Conservation (phyloP, 2,888 invertebrate species). For the Brachypalpus laphriformis region DNA sequence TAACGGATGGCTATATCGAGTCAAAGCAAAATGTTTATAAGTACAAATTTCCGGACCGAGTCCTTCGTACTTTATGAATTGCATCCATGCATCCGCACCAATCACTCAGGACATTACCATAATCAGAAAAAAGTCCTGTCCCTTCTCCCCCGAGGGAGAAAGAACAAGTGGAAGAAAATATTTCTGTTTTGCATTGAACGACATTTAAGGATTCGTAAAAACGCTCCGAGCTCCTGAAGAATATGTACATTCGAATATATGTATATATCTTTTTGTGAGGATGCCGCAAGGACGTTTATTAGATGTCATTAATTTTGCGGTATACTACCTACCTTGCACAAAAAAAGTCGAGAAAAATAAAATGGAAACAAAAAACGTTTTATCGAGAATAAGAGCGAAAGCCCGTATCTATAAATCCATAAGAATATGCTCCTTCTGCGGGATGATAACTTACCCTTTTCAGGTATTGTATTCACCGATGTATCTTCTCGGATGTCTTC, state of each 20-base stretch:
- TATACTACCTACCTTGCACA: slow-evolving; percentile 41
- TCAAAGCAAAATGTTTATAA: slow-evolving; percentile 63
- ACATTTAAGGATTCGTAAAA: slow-evolving; percentile 45
- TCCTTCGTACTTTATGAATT: slow-evolving; percentile 27
- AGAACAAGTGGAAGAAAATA: slow-evolving; percentile 7
- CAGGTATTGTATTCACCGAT: slow-evolving; percentile 81
- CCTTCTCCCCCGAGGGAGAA: background rate
- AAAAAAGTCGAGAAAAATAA: background rate
- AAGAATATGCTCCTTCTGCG: slow-evolving; percentile 37
- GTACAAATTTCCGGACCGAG: slow-evolving; percentile 10
- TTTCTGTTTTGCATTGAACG: slow-evolving; percentile 17
- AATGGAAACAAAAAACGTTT: slow-evolving; percentile 20
- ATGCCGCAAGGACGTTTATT: slow-evolving; percentile 61
- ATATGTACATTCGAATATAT: background rate
- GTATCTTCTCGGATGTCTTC: slow-evolving; percentile 82
- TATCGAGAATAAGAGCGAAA: slow-evolving; percentile 40
- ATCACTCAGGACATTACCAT: slow-evolving; percentile 70
- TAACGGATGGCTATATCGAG: slow-evolving; percentile 51
- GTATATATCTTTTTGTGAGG: background rate
- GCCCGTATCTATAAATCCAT: slow-evolving; percentile 51
- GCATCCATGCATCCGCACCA: slow-evolving; percentile 62
- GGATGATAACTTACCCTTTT: slow-evolving; percentile 80
- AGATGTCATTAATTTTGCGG: slow-evolving; percentile 66
- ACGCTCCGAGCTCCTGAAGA: background rate
- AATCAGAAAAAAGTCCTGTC: slow-evolving; percentile 41